A percentile compares a stretch with the other conserved stretches of the same genome.
phyloP scores from a whole-genome alignment of 2,113 vertebrate genomes.

The Limanda limanda region DNA sequence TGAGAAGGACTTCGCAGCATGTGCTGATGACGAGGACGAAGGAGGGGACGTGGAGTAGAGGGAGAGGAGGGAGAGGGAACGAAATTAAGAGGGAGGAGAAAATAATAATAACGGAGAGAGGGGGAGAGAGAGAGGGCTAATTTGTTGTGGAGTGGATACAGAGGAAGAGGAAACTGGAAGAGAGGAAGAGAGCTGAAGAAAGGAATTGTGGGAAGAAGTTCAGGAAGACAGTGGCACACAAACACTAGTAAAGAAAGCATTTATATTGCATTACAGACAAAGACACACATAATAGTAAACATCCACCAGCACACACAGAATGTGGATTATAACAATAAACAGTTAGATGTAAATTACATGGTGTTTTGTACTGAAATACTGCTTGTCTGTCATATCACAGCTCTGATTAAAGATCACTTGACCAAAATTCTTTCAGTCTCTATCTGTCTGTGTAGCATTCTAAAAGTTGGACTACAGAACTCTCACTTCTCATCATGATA shows the following conservation, averaged over 20 bases:
- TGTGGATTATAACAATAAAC: conserved; percentile 19
- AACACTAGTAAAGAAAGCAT: background rate
- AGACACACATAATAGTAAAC: conserved; percentile 9
- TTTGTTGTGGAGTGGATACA: background rate
- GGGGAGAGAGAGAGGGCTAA: background rate
- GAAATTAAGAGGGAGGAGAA: too few relatives aligned
- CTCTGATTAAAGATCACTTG: conserved; percentile 34
- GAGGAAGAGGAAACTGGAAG: background rate
- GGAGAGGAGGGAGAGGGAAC: background rate
- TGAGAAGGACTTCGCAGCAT: conserved; percentile 82
- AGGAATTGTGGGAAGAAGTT: background rate
- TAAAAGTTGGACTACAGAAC: background rate
- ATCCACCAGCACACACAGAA: conserved; percentile 6
- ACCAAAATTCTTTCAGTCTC: background rate
- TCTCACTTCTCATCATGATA: background rate
- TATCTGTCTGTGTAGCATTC: background rate
- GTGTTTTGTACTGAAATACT: conserved; percentile 8
- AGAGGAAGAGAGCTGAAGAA: background rate
- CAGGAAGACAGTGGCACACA: background rate
- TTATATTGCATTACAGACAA: conserved; percentile 9
- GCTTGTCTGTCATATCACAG: conserved; percentile 25
- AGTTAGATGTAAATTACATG: conserved; percentile 11
- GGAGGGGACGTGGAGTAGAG: conserved; percentile 80
- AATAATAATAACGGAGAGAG: too few relatives aligned
- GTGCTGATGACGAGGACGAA: conserved; percentile 79